Percentiles rank a stretch among this genome's conserved stretches.
Conservation (phyloP, 2,113 vertebrate genomes). For the Antechinus flavipes region DNA sequence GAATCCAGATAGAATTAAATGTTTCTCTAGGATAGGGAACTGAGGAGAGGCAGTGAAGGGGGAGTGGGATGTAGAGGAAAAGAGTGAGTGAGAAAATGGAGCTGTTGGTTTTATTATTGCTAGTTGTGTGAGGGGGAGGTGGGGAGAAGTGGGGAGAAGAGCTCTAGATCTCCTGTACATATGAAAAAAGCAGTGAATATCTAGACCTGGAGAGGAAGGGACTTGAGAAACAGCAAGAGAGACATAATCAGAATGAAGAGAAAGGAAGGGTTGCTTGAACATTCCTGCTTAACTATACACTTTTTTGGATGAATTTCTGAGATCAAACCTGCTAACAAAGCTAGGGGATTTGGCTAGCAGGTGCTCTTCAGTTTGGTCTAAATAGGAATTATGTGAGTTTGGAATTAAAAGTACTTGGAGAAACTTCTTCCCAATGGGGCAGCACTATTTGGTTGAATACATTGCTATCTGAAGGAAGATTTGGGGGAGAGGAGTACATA, state of each 20-base stretch:
- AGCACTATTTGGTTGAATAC: background rate
- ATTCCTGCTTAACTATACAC: background rate
- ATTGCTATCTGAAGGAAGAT: background rate
- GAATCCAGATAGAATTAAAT: slow-evolving; percentile 73
- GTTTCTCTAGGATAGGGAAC: background rate
- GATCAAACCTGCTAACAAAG: background rate
- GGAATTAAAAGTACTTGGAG: background rate
- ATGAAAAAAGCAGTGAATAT: background rate
- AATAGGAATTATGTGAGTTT: background rate
- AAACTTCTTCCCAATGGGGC: background rate
- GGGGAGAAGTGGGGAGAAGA: background rate
- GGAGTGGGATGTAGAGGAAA: background rate
- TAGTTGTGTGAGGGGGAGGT: background rate
- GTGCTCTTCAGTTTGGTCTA: background rate
- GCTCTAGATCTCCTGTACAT: background rate
- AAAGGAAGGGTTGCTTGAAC: background rate
- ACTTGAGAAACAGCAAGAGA: background rate
- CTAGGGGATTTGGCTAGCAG: background rate
- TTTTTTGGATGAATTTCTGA: background rate
- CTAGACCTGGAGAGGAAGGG: background rate
- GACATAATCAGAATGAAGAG: background rate
- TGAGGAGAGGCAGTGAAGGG: background rate
- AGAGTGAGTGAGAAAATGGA: background rate
- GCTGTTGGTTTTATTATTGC: background rate
- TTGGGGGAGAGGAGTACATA: background rate